Conservation (phyloP, 2,113 vertebrate genomes). For the Loxodonta africana region DNA sequence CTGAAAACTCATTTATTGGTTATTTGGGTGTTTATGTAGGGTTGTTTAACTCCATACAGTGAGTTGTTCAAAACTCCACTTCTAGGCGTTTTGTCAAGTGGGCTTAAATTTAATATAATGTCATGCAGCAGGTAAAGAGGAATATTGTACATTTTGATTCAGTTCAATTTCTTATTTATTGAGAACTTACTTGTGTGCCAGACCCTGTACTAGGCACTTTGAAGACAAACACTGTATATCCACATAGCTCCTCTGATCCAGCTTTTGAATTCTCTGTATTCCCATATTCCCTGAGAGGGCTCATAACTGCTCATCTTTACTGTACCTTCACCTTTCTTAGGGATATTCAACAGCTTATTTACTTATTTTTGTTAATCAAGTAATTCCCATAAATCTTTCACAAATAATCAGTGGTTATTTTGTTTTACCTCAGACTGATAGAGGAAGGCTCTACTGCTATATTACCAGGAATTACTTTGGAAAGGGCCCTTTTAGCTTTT, state of each 20-base stretch:
- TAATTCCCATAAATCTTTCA: slow-evolving; percentile 52
- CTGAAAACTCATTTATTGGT: neutral
- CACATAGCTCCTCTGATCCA: neutral
- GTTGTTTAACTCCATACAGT: neutral
- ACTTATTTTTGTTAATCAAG: slow-evolving; percentile 18
- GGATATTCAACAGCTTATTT: neutral
- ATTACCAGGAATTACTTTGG: neutral
- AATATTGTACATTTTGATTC: neutral
- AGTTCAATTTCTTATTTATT: neutral
- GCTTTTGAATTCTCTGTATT: neutral
- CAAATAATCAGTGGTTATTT: slow-evolving; percentile 18
- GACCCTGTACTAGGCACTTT: neutral
- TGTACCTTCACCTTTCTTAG: neutral
- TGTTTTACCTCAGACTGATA: neutral
- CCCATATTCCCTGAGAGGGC: neutral
- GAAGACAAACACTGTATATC: neutral
- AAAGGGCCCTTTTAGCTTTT: neutral
- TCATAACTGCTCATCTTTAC: neutral
- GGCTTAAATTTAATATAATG: slow-evolving; percentile 13
- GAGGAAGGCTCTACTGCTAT: neutral
- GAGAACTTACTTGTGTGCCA: neutral
- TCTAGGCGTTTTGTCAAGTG: neutral
- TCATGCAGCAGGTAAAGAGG: neutral
- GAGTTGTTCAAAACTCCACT: no score
- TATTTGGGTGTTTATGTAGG: neutral